A percentile compares a stretch with the other conserved stretches of the same genome.
Evolutionary conservation across 2,888 invertebrate species (phyloP).

Genomic region (Ernsta delagoae): DNA sequence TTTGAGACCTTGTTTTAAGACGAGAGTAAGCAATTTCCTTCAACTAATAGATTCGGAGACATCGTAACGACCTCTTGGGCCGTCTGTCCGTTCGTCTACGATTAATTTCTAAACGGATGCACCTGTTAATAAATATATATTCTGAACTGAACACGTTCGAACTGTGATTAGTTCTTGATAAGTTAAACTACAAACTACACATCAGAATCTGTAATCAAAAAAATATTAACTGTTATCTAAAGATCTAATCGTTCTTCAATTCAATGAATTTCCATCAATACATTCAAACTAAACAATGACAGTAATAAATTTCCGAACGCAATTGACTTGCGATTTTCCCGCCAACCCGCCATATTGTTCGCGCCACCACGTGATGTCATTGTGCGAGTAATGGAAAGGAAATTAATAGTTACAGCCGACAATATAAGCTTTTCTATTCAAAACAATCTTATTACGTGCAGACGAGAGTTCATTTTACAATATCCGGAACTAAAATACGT

Average conservation of each 20-base stretch:
- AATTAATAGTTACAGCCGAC: slow-evolving; percentile 71
- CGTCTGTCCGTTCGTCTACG: slow-evolving; percentile 56
- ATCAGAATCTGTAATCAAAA: no score
- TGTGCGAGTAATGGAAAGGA: slow-evolving; percentile 74
- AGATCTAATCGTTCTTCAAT: slow-evolving; percentile 1
- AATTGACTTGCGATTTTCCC: slow-evolving; percentile 72
- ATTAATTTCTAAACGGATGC: slow-evolving; percentile 67
- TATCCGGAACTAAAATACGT: slow-evolving; percentile 26
- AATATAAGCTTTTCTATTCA: slow-evolving; percentile 43
- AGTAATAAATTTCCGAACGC: slow-evolving; percentile 49
- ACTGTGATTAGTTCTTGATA: slow-evolving; percentile 31
- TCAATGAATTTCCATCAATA: not conserved
- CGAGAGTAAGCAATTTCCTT: slow-evolving; percentile 79
- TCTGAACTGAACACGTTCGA: slow-evolving; percentile 46
- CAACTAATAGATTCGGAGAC: slow-evolving; percentile 71
- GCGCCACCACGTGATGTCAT: slow-evolving; percentile 69
- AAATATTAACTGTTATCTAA: not conserved
- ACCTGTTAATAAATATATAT: slow-evolving; percentile 48
- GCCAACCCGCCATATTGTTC: slow-evolving; percentile 71
- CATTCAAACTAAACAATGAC: slow-evolving; percentile 24
- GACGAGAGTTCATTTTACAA: slow-evolving; percentile 47
- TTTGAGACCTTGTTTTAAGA: slow-evolving; percentile 68
- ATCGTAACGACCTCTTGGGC: slow-evolving; percentile 54
- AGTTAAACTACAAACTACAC: not conserved
- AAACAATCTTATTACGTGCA: slow-evolving; percentile 37